These are phyloP conservation scores for Oikopleura vanhoeffeni DNA, from an alignment of 23 tunicate species.

Conservation along the genomic window DNA sequence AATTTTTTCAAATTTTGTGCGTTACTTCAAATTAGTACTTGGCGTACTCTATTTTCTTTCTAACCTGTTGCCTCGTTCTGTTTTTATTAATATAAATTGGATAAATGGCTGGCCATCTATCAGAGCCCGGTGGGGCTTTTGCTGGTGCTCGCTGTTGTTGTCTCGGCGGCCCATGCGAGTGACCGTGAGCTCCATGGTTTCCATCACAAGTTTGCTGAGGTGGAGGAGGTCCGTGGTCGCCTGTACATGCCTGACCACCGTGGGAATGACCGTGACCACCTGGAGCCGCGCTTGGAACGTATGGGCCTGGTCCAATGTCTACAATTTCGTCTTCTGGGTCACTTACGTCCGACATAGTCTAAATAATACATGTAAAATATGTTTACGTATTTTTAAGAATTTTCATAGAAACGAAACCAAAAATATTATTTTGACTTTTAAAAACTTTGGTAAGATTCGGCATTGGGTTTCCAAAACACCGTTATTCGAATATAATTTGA, in stretches of 20 bases:
- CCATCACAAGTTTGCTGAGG: no score
- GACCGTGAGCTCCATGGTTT: neutral
- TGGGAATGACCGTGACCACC: no score
- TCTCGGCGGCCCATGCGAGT: neutral
- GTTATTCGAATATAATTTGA: no score
- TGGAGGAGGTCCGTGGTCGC: neutral
- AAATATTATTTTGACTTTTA: no score
- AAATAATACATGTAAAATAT: no score
- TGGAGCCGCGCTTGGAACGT: neutral
- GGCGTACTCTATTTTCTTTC: neutral
- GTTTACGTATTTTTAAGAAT: no score
- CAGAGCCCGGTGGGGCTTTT: neutral
- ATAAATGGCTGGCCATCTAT: neutral
- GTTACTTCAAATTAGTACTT: neutral
- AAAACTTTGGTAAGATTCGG: no score
- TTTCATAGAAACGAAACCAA: no score
- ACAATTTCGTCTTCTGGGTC: conserved; percentile 6
- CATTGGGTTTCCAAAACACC: no score
- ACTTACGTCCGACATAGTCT: neutral
- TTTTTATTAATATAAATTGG: neutral
- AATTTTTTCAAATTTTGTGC: no score
- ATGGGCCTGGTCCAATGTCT: neutral
- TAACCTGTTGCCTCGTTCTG: neutral
- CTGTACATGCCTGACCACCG: no score
- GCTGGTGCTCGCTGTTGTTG: neutral